Base-by-base conservation (phyloP, 2,888 invertebrate genomes). In the Teleogryllus oceanicus region DNA sequence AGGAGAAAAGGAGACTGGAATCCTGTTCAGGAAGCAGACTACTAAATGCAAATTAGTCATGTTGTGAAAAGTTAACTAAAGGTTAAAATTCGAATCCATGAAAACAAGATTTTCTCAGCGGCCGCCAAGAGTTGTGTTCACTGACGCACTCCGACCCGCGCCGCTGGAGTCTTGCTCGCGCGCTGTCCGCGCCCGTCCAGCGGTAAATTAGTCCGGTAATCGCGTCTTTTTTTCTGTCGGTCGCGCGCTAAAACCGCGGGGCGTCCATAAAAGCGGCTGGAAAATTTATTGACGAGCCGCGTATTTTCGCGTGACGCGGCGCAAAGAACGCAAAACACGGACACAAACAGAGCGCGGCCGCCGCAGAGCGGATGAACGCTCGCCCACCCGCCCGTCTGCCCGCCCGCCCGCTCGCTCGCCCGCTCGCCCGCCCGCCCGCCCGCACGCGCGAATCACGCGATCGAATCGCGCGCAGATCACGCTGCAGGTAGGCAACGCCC, bases 251-350 rank as follows among this genome's bases (percentile, higher is more conserved):
- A 62, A 62, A 62, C 62, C 62, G 62, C 62, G 16, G n/a, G n/a
- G n/a, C 62, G 62, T 62, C 62, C 62, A 62, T n/a, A 62, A 62
- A 18, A 62, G 62, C n/a, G n/a, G 62, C n/a, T 18, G 13, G n/a
- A 4, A 62, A 62, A 62, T 62, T 62, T 62, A 62, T 62, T 62
- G 37, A 62, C 62, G n/a, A 62, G 62, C 3, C 16, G 62, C n/a
- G 62, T 62, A 62, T 62, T 62, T 62, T n/a, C 62, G 62, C 13
- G n/a, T 62, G 13, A 18, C 16, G 37, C 37, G 62, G 62, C 62
- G n/a, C 62, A 62, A 62, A 62, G 62, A 62, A 62, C n/a, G 62
- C 62, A 62, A 62, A 62, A n/a, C 13, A n/a, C 62, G n/a, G 62
- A n/a, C n/a, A 62, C n/a, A 62, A 62, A 62, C 62, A 62, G 62